These are phyloP conservation scores for Aleadryas rufinucha DNA, from an alignment of 2,113 vertebrate genomes.

Conservation along the genomic window DNA sequence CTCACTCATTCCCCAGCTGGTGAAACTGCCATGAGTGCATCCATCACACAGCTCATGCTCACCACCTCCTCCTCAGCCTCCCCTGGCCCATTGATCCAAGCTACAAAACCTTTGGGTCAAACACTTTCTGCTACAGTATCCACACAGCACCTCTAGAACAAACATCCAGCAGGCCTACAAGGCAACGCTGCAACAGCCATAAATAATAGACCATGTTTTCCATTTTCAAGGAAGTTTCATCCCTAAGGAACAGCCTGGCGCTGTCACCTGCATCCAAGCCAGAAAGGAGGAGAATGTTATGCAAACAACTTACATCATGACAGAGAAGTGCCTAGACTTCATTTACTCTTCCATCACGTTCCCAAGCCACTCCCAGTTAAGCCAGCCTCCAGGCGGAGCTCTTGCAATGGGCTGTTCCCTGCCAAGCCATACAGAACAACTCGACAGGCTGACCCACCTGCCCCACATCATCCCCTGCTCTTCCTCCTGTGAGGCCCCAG, in stretches of 20 bases:
- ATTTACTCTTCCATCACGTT: background rate
- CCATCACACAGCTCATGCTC: background rate
- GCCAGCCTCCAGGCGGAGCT: background rate
- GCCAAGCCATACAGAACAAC: background rate
- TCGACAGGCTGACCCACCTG: background rate
- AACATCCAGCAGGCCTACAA: background rate
- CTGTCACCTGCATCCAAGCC: fast-evolving
- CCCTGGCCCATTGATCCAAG: background rate
- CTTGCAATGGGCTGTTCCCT: background rate
- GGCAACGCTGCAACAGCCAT: background rate
- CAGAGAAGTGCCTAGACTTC: background rate
- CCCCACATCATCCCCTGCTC: background rate
- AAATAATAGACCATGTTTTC: background rate
- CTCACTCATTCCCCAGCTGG: background rate
- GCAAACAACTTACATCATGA: background rate
- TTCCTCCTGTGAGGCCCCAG: background rate
- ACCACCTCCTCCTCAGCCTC: background rate
- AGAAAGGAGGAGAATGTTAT: background rate
- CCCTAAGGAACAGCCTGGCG: background rate
- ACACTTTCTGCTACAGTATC: background rate
- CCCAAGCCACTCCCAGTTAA: background rate
- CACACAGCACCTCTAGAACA: background rate
- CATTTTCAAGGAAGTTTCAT: background rate
- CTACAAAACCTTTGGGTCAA: background rate
- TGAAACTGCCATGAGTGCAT: background rate